A percentile compares a stretch with the other conserved stretches of the same genome.
Conservation (phyloP, 2,113 vertebrate genomes). For the Isurus oxyrinchus region DNA sequence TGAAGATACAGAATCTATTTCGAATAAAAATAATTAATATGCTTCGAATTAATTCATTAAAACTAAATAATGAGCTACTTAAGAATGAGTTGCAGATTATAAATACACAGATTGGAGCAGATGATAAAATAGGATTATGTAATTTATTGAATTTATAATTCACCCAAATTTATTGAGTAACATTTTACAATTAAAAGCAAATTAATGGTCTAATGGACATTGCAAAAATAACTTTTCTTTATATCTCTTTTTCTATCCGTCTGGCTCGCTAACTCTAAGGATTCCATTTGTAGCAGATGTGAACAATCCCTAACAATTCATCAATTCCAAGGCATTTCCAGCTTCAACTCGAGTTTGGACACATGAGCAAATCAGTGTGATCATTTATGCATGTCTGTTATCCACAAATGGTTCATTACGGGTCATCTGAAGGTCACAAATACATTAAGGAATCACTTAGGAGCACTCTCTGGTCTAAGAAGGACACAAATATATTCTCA, state of each 20-base stretch:
- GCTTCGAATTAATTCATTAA: neutral
- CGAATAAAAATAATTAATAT: too few relatives aligned
- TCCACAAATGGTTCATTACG: neutral
- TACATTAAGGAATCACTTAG: neutral
- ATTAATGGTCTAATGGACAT: neutral
- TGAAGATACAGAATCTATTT: neutral
- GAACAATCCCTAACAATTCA: neutral
- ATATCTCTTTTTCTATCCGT: neutral
- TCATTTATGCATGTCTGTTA: neutral
- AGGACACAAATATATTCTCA: neutral
- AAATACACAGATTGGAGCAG: neutral
- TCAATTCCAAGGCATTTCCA: neutral
- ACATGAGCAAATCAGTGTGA: neutral
- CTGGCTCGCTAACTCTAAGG: neutral
- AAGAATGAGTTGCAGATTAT: neutral
- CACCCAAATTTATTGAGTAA: neutral
- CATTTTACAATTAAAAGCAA: neutral
- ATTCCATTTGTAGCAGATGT: neutral
- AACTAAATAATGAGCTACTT: neutral
- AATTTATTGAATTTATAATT: neutral
- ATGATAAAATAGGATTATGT: neutral
- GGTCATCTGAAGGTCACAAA: neutral
- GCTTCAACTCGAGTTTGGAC: neutral
- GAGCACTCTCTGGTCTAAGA: neutral
- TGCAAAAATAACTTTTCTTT: neutral